Evolutionary conservation across 2,113 vertebrate species (phyloP).

Genomic region (Platysternon megacephalum): DNA sequence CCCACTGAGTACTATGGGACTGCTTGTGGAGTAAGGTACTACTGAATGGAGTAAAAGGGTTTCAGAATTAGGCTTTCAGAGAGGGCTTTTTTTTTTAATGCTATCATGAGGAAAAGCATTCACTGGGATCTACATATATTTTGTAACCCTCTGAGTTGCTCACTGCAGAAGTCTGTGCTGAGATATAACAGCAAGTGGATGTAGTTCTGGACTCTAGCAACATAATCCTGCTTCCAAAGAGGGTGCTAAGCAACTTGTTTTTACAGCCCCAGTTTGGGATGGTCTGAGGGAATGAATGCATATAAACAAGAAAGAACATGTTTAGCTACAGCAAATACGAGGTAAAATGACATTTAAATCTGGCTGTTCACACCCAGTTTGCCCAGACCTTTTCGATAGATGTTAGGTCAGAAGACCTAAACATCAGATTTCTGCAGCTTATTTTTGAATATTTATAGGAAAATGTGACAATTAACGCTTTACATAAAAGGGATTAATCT

Average conservation of each 20-base stretch:
- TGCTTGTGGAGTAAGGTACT: neutral
- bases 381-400: rapidly evolving
- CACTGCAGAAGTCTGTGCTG: rapidly evolving
- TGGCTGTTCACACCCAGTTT: neutral
- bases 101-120: neutral
- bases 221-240: neutral
- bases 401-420: neutral
- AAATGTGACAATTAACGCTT: neutral
- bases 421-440: rapidly evolving
- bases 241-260: neutral
- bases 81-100: rapidly evolving
- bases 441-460: rapidly evolving
- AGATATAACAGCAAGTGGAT: rapidly evolving
- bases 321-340: rapidly evolving
- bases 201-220: neutral
- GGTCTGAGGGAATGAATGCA: rapidly evolving
- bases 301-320: rapidly evolving
- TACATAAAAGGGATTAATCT: neutral
- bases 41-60: rapidly evolving
- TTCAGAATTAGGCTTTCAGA: neutral
- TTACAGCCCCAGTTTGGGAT: neutral
- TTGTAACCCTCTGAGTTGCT: rapidly evolving
- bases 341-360: neutral
- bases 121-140: neutral
- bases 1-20: neutral